Evolutionary conservation across 2,797 vertebrate genomes (phyloP).

Genomic region (Prionace glauca): DNA sequence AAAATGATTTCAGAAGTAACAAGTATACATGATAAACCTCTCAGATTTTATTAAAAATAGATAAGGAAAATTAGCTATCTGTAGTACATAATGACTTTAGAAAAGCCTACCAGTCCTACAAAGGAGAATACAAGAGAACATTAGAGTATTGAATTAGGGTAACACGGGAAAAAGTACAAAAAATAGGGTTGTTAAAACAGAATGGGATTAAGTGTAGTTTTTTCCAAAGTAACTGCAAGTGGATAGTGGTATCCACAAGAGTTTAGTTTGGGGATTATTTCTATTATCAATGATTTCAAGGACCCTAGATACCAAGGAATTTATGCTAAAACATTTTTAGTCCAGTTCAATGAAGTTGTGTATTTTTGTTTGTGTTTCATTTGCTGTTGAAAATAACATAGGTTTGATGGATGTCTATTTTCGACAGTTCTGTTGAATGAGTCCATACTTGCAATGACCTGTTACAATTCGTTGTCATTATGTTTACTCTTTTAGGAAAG

Average conservation of each 20-base stretch:
- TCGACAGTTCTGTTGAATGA: background rate
- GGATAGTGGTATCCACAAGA: too few relatives aligned
- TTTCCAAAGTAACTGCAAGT: too few relatives aligned
- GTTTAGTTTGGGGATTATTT: too few relatives aligned
- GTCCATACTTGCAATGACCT: background rate
- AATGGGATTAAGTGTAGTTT: too few relatives aligned
- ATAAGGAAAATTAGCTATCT: background rate
- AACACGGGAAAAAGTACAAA: too few relatives aligned
- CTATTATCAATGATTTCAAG: too few relatives aligned
- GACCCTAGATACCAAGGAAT: too few relatives aligned
- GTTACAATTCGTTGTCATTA: background rate
- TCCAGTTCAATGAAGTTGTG: background rate
- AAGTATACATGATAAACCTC: background rate
- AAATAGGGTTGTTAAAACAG: too few relatives aligned
- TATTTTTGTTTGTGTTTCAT: background rate
- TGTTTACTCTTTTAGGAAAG: constrained; percentile 66
- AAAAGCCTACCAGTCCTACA: background rate
- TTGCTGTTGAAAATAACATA: background rate
- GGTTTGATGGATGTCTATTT: background rate
- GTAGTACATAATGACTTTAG: background rate
- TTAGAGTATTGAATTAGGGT: background rate
- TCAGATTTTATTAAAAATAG: background rate
- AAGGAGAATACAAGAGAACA: background rate
- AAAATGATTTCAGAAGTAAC: background rate
- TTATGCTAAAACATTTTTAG: background rate